These are phyloP conservation scores for Hirudo medicinalis DNA, from an alignment of 1,140 invertebrate genomes.

Conservation along the genomic window DNA sequence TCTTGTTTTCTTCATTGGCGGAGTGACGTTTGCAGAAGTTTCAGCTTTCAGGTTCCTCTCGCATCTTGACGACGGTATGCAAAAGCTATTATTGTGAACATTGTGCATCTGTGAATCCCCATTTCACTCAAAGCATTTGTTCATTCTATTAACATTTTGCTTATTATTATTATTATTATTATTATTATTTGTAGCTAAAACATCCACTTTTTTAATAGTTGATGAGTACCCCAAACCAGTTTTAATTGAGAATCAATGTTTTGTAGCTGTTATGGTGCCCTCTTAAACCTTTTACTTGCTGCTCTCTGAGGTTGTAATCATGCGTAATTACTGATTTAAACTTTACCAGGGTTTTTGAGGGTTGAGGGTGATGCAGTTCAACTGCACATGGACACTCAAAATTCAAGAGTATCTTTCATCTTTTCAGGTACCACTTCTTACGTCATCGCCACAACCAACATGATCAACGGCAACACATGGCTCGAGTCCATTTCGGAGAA, in stretches of 20 bases:
- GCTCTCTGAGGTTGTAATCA: too few species aligned
- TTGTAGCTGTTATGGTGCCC: too few species aligned
- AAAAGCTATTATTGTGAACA: neutral
- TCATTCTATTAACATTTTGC: neutral
- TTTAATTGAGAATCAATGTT: too few species aligned
- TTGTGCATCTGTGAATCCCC: neutral
- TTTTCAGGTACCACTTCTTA: constrained; percentile 71
- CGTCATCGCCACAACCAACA: constrained; percentile 77
- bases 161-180: neutral
- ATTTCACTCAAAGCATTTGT: neutral
- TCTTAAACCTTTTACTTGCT: too few species aligned
- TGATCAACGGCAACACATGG: constrained; percentile 78
- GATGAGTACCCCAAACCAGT: too few species aligned
- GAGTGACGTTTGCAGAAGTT: constrained; percentile 87
- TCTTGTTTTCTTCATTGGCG: constrained; percentile 88
- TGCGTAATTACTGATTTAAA: too few species aligned
- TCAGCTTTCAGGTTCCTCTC: constrained; percentile 79
- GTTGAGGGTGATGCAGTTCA: too few species aligned
- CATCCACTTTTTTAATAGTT: neutral
- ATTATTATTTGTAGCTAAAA: constrained; percentile 4
- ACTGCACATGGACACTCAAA: neutral
- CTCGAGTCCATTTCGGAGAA: constrained; percentile 59
- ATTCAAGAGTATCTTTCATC: neutral
- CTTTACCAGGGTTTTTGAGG: too few species aligned
- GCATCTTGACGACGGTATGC: constrained; percentile 71